Conservation (phyloP, 1,140 invertebrate genomes). For the Thaumetopoea pityocampa region DNA sequence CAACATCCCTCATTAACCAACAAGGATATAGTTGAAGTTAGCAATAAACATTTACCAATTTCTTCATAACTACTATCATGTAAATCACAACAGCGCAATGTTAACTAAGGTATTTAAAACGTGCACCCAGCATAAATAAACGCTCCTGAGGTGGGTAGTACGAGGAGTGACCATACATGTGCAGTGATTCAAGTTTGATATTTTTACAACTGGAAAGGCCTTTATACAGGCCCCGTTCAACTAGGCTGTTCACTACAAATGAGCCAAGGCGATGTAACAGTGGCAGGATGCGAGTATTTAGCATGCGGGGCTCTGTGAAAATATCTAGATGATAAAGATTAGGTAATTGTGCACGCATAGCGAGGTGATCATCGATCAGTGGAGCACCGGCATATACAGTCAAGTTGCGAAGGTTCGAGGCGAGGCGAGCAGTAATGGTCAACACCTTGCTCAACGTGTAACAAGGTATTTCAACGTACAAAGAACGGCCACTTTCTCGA, state of each 20-base stretch:
- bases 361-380: slow-evolving; percentile 3
- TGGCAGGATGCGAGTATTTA: not conserved
- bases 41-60: no score
- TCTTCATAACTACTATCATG: no score
- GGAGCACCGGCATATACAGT: slow-evolving; percentile 7
- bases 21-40: slow-evolving; percentile 6
- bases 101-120: no score
- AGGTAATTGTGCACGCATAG: slow-evolving; percentile 7
- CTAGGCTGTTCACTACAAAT: slow-evolving; percentile 24
- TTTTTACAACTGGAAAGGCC: not conserved
- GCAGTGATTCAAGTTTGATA: slow-evolving; percentile 8
- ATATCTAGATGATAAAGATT: slow-evolving; percentile 31
- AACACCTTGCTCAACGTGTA: no score
- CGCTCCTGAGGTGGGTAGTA: slow-evolving; percentile 16
- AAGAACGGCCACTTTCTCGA: no score
- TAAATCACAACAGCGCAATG: no score
- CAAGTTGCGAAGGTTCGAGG: slow-evolving; percentile 10
- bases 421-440: no score
- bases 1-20: slow-evolving; percentile 1
- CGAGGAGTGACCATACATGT: slow-evolving; percentile 33
- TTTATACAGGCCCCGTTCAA: slow-evolving; percentile 16
- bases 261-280: slow-evolving; percentile 11
- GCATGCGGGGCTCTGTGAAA: slow-evolving; percentile 14
- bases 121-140: slow-evolving; percentile 12
- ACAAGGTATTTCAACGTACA: no score